Base-by-base conservation (phyloP, 2,888 invertebrate genomes). In the Amblyjoppa proteus region DNA sequence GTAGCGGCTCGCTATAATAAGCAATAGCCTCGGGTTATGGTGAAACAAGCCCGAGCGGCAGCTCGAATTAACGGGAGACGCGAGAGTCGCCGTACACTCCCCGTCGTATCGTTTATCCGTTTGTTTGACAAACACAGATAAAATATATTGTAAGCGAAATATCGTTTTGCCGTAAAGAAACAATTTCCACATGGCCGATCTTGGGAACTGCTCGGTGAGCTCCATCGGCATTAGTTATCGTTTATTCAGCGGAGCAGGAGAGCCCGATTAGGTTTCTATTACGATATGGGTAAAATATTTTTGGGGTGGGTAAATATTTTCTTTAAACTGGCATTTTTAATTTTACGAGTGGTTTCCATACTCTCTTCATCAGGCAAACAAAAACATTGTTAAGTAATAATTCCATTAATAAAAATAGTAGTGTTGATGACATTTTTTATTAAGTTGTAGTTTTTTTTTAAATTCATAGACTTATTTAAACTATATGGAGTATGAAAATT, bases 221-320 rank as follows among this genome's bases (percentile, higher is more conserved):
- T 61, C 51, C 78, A 77, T 85, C 87, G 86, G 78, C 89, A 83
- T 81, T 64, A 81, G 20, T 89, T 86, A 91, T 91, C 88, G 89
- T 90, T 91, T 91, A 91, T 91, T 91, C 91, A 89, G 87, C 77
- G 66, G 68, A 76, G 78, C 77, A 87, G 85, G 86, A 88, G 87
- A 87, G 80, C 88, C 84, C 80, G 91, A 92, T 91, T 91, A 90
- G 88, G 87, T 90, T 91, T 91, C 89, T 91, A 91, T 92, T 90
- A 91, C 90, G 91, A 89, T 89, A 89, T 88, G 90, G 89, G 84
- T 38, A 9, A 9, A 38, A 38, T 38, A 9, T 1, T 9, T 34
- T 38, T 38, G 9, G 38, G 0, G 9, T 38, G 2, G 38, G 38
- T 38, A 38, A 38, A 9, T 38, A 9, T 38, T 38, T 38, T 38